Base-by-base conservation (phyloP, 2,797 vertebrate genomes). In the Merluccius polli region DNA sequence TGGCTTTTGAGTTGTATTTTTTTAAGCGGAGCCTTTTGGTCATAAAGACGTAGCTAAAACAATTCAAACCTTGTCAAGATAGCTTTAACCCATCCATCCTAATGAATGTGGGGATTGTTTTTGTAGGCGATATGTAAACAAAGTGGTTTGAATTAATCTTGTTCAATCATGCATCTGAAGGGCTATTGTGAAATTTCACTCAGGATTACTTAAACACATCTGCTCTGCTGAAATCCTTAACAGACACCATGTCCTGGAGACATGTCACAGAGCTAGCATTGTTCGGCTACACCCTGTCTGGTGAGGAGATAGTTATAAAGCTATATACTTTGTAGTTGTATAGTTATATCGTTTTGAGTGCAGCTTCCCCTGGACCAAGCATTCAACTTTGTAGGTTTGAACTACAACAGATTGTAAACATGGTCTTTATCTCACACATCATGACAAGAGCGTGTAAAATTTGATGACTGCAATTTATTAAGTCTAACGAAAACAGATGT, bases 241-340 rank as follows among this genome's bases (percentile, higher is more conserved):
- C 84, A 88, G 82, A 88, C 88, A 84, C 84, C 73, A 82, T 52
- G 8, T 35, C 87, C 87, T 83, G 88, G 88, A 90, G 88, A 90
- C 83, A 77, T 73, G 79, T 83, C 87, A 92, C 90, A 93, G 91
- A 83, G 90, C 88, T 84, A 88, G 86, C 89, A 91, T 92, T 93
- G 92, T 93, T 91, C 88, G 79, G 71, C 71, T 1, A 80, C 76
- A 32, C 78, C 59, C 81, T 79, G 79, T 89, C 84, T 86, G 89
- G 88, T 82, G 86, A 74, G 82, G 82, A 86, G 83, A 82, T 65
- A 41, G 38, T 12, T 41, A 16, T 27, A 27, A 27, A 24, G 59
- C 27, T 27, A 27, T 27, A 27, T 27, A 11, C 10, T 63, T 63
- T 63, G 2, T 1, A n/a, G 16, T 59, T n/a, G 52, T 63, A 1